Percentiles rank a stretch among this genome's conserved stretches.
Evolutionary conservation across 2,888 invertebrate species (phyloP).

Genomic region (Yponomeuta evonymella): DNA sequence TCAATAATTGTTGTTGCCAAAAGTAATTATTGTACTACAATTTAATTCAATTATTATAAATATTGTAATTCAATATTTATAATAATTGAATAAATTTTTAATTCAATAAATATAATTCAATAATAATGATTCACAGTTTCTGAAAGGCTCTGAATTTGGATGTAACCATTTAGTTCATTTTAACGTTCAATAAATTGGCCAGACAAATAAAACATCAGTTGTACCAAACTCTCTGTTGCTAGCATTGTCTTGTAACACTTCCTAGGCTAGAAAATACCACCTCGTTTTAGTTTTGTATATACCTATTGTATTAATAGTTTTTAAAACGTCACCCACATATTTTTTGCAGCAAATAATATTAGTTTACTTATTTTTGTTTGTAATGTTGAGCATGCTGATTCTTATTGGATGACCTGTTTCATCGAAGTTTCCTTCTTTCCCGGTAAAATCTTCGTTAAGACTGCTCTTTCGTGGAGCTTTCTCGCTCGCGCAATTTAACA

Average conservation of each 20-base stretch:
- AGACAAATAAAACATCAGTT: too few relatives aligned
- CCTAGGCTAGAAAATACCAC: not conserved
- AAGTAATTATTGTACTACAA: not conserved
- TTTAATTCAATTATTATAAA: not conserved
- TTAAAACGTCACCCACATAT: not conserved
- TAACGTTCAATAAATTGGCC: too few relatives aligned
- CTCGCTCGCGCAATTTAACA: too few relatives aligned
- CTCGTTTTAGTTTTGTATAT: slow-evolving; percentile 5
- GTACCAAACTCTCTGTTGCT: too few relatives aligned
- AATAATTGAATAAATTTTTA: not conserved
- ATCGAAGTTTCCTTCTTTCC: not conserved
- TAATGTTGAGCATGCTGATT: not conserved
- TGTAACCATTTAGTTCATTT: too few relatives aligned
- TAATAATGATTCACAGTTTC: too few relatives aligned
- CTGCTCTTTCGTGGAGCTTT: too few relatives aligned
- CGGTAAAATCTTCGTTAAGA: not conserved
- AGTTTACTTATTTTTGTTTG: not conserved
- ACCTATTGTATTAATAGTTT: slow-evolving; percentile 2
- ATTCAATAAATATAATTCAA: not conserved
- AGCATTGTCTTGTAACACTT: not conserved
- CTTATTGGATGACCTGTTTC: not conserved
- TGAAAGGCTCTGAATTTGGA: too few relatives aligned
- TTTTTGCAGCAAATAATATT: not conserved
- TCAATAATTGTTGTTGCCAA: too few relatives aligned
- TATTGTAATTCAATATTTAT: not conserved